Base-by-base conservation (phyloP, 2,113 vertebrate genomes). In the Etheostoma spectabile region DNA sequence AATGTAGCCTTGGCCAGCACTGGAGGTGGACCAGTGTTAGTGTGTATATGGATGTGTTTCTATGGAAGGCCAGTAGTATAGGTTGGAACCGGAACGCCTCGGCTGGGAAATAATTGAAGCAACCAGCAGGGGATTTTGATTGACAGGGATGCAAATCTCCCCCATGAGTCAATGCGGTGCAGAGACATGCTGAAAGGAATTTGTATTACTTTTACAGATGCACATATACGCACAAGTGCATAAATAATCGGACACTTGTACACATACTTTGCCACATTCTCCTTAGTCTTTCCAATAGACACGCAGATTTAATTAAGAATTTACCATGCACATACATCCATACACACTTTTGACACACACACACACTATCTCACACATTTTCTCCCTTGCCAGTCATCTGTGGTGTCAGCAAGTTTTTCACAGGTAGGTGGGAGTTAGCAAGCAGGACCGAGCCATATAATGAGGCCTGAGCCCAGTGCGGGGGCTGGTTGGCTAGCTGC, bases 351-450 rank as follows among this genome's bases (percentile, higher is more conserved):
- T 46, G 35, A 42, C 38, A 63, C 42, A 19, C 62, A 69, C 80
- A 63, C 59, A 15, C 62, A 30, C 30, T 18, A 12, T 16, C 66
- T 78, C 72, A 74, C 86, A 80, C 83, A 67, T 85, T 82, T 74
- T 49, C 80, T 83, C 75, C 73, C 78, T 74, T 48, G 73, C 83
- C 73, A 67, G 66, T 79, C 86, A 74, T 22, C 30, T 11, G 38
- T 67, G 68, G 81, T 71, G 85, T 91, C 89, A 87, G 90, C 88
- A 88, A 77, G 30, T 88, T 86, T 75, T 71, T 77, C 49, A 45
- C 80, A 69, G 87, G 65, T 85, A 87, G 85, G 87, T 84, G 89
- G 77, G 81, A 76, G 83, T 88, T 59, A 77, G 79, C 79, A 83
- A 57, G 80, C 77, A 87, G 76, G 83, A 81, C 72, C 0, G 30